Conservation (phyloP, 2,113 vertebrate genomes). For the Probosciger aterrimus region DNA sequence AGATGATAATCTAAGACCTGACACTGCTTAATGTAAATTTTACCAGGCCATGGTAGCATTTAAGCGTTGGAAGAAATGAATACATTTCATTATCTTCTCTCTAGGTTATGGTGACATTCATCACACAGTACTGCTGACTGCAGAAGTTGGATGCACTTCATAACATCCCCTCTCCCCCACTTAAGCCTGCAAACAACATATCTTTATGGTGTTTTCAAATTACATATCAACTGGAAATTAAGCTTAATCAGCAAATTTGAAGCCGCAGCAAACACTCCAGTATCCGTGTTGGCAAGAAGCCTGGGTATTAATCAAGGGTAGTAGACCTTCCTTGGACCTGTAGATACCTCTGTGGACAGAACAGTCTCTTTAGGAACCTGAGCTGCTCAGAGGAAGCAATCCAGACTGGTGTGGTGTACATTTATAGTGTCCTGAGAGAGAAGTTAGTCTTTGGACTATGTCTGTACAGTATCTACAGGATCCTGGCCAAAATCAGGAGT, state of each 20-base stretch:
- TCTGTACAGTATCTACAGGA: not conserved
- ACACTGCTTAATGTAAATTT: not conserved
- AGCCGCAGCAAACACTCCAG: constrained; percentile 11
- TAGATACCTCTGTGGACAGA: not conserved
- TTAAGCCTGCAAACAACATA: not conserved
- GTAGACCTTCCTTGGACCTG: not conserved
- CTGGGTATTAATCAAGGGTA: constrained; percentile 8
- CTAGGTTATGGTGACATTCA: constrained; percentile 37
- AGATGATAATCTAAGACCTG: not conserved
- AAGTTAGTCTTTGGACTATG: not conserved
- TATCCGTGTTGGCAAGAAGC: not conserved
- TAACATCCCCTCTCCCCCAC: not conserved
- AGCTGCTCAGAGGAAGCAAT: not conserved
- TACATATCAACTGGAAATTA: constrained; percentile 28
- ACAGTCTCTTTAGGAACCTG: not conserved
- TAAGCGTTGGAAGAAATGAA: not conserved
- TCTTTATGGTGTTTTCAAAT: constrained; percentile 20
- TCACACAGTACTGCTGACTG: constrained; percentile 28
- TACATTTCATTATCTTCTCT: constrained; percentile 22
- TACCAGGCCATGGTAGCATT: not conserved
- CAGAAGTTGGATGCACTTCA: constrained; percentile 2
- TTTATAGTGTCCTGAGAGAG: not conserved
- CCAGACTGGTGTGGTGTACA: not conserved
- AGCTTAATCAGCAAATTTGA: constrained; percentile 46
- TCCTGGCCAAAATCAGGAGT: not conserved